phyloP scores from a whole-genome alignment of 2,888 invertebrate genomes.

The Dyspetes luteomarginatus region DNA sequence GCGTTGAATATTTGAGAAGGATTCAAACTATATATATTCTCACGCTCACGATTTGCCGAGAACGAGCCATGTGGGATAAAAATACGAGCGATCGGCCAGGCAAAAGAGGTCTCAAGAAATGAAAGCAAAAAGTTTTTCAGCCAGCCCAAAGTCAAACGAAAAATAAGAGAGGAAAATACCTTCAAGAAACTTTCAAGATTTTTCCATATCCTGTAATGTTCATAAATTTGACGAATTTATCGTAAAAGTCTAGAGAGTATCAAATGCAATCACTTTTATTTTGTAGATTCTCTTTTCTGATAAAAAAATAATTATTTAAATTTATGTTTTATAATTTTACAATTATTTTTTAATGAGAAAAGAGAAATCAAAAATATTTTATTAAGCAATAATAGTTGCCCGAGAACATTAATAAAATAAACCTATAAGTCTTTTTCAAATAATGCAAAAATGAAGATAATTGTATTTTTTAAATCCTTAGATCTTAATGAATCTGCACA shows the following conservation, averaged over 20 bases:
- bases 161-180: not conserved
- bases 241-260: not conserved
- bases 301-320: too few species aligned
- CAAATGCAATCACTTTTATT: too few species aligned
- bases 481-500: too few species aligned
- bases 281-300: too few species aligned
- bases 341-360: too few species aligned
- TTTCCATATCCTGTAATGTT: not conserved
- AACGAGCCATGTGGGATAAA: not conserved
- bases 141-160: constrained; percentile 8
- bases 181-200: constrained; percentile 9
- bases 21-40: constrained; percentile 12
- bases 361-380: too few species aligned
- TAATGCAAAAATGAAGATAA: too few species aligned
- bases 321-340: too few species aligned
- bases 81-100: constrained; percentile 18
- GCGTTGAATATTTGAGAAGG: constrained; percentile 47
- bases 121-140: constrained; percentile 27
- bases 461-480: too few species aligned
- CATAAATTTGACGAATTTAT: constrained; percentile 14
- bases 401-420: too few species aligned
- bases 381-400: too few species aligned
- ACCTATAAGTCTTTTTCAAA: too few species aligned
- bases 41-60: not conserved
- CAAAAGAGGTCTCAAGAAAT: constrained; percentile 23